These are phyloP conservation scores for Hanleya hanleyi DNA, from an alignment of 2,888 invertebrate species.

Conservation along the genomic window DNA sequence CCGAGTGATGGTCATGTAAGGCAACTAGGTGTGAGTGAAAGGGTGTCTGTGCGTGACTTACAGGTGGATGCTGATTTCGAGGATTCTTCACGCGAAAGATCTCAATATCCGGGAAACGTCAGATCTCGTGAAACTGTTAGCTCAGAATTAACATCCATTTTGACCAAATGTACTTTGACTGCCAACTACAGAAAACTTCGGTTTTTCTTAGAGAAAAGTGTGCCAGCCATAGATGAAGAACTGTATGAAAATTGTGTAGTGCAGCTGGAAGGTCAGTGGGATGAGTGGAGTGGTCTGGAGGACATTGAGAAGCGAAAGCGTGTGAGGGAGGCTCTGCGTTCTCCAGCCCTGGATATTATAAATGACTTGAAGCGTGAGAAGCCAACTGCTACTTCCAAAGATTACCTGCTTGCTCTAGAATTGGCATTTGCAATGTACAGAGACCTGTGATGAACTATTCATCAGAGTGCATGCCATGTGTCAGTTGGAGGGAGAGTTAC, in stretches of 20 bases:
- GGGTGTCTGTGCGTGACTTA: no score
- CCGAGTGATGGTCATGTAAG: no score
- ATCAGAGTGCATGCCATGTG: neutral
- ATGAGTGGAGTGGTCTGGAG: neutral
- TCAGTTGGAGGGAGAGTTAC: neutral
- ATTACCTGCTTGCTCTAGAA: neutral
- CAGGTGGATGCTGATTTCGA: no score
- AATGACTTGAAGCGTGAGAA: neutral
- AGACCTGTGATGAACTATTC: neutral
- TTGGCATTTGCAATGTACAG: neutral
- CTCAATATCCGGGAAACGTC: no score
- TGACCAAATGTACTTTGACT: neutral
- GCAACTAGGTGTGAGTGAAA: no score
- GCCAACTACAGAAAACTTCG: neutral
- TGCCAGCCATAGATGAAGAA: constrained; percentile 3
- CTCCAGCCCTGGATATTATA: constrained; percentile 1
- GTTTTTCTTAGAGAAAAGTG: neutral
- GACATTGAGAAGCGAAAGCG: neutral
- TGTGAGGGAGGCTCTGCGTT: neutral
- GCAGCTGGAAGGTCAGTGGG: neutral
- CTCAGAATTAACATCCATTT: neutral
- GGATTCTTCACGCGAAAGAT: no score
- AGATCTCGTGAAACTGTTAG: no score
- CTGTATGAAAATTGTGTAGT: neutral
- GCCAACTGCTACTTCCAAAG: neutral